phyloP scores from a whole-genome alignment of 2,888 invertebrate genomes.

The Synanthedon tipuliformis region DNA sequence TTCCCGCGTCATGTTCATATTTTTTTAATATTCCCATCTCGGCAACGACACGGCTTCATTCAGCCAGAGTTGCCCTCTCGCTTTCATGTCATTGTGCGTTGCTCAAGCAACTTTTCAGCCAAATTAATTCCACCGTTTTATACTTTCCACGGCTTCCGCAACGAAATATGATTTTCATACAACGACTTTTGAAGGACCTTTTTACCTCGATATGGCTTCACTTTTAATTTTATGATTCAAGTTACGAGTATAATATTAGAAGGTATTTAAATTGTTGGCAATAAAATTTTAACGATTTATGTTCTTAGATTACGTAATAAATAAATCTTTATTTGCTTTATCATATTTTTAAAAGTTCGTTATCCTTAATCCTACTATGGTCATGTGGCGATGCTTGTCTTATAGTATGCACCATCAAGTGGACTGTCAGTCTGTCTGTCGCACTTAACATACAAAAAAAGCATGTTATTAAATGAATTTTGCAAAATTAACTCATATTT shows the following conservation, averaged over 20 bases:
- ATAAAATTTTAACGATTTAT: too few relatives aligned
- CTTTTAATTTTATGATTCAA: slow-evolving; percentile 20
- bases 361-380: too few relatives aligned
- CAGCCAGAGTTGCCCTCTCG: slow-evolving; percentile 49
- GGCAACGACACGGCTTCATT: slow-evolving; percentile 50
- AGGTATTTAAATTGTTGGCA: background rate
- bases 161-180: slow-evolving; percentile 56
- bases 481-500: too few relatives aligned
- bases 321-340: too few relatives aligned
- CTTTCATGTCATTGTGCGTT: slow-evolving; percentile 61
- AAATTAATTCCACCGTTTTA: slow-evolving; percentile 59
- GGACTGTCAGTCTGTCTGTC: too few relatives aligned
- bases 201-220: slow-evolving; percentile 28
- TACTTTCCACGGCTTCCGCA: slow-evolving; percentile 49
- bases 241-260: slow-evolving; percentile 7
- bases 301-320: too few relatives aligned
- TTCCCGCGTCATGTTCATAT: slow-evolving; percentile 3
- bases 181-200: slow-evolving; percentile 29
- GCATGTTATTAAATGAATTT: too few relatives aligned
- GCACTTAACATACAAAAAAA: too few relatives aligned
- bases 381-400: too few relatives aligned
- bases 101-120: slow-evolving; percentile 54
- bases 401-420: too few relatives aligned
- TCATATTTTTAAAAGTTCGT: too few relatives aligned
- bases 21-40: slow-evolving; percentile 58